phyloP scores from a whole-genome alignment of 1,140 invertebrate genomes.

The Arion vulgaris region DNA sequence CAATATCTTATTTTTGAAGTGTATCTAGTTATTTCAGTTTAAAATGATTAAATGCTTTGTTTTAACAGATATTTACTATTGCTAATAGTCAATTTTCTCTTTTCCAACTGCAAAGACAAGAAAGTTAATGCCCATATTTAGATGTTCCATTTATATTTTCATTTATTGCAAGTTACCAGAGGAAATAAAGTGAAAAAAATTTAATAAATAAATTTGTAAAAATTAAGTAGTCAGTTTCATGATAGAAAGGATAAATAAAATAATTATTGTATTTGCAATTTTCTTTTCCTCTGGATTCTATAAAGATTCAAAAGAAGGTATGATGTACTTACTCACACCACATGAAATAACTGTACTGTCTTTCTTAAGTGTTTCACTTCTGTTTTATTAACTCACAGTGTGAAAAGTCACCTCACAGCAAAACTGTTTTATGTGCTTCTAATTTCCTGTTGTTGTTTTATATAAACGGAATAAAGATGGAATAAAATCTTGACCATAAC shows the following conservation, averaged over 20 bases:
- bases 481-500: too few relatives aligned
- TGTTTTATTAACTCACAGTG: neutral
- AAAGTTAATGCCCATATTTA: neutral
- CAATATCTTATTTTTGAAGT: too few relatives aligned
- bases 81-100: neutral
- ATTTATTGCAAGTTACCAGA: neutral
- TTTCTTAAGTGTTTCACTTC: neutral
- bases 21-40: too few relatives aligned
- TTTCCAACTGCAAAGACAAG: neutral
- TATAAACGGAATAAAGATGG: too few relatives aligned
- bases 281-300: neutral
- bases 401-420: neutral
- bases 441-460: neutral
- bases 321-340: neutral
- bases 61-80: neutral
- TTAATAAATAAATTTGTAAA: too few relatives aligned
- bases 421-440: neutral
- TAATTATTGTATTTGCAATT: neutral
- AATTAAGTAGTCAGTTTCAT: neutral
- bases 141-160: neutral
- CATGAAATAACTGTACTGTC: neutral
- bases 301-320: constrained; percentile 10
- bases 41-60: too few relatives aligned
- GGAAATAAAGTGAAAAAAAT: too few relatives aligned
- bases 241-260: neutral